These are phyloP conservation scores for Trichogramma pretiosum DNA, from an alignment of 1,140 invertebrate species.

Conservation along the genomic window DNA sequence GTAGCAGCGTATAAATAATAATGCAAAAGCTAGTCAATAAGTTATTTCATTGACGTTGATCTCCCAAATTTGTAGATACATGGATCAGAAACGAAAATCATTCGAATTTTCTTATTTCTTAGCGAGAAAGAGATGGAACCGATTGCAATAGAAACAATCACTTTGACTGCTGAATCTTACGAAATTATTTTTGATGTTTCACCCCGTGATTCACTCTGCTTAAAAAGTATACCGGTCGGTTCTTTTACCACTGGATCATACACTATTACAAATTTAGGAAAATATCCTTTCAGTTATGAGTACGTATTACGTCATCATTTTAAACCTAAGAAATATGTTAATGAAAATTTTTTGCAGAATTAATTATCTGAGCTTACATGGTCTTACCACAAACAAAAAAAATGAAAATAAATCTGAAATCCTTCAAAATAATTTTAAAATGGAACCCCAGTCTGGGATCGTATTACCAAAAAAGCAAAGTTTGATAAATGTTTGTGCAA, in stretches of 20 bases:
- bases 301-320: too few species aligned
- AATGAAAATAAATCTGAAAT: conserved; percentile 3
- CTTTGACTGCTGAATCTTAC: conserved; percentile 29
- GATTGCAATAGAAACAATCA: conserved; percentile 23
- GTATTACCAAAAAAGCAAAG: conserved; percentile 19
- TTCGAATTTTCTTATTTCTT: conserved; percentile 24
- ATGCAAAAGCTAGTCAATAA: too few species aligned
- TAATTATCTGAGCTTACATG: too few species aligned
- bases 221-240: conserved; percentile 25
- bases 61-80: conserved; percentile 19
- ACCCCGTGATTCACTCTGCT: conserved; percentile 28
- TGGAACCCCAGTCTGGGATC: conserved; percentile 21
- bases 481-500: conserved; percentile 22
- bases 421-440: conserved; percentile 20
- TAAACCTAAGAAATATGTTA: too few species aligned
- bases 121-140: conserved; percentile 22
- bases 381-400: too few species aligned
- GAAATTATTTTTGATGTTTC: conserved; percentile 29
- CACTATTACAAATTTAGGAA: conserved; percentile 29
- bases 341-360: too few species aligned
- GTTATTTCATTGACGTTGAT: background rate
- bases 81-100: conserved; percentile 1
- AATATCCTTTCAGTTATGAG: too few species aligned
- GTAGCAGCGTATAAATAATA: conserved; percentile 19
- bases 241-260: conserved; percentile 15